Conservation (phyloP, 2,797 vertebrate species). For the Eulemur albifrons region DNA sequence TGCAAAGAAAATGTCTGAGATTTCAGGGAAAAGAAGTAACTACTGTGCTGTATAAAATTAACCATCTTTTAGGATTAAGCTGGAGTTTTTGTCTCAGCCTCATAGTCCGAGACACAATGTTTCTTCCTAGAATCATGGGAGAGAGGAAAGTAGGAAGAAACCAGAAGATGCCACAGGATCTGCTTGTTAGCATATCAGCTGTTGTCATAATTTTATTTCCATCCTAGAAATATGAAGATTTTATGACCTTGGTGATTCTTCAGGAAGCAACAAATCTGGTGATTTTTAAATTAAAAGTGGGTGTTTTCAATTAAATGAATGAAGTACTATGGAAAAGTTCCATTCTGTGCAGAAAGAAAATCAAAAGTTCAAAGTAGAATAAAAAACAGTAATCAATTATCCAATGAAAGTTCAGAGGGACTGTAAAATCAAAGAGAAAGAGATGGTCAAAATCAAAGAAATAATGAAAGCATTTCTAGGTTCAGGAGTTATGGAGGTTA, state of each 20-base stretch:
- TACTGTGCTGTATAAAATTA: neutral
- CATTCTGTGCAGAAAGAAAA: neutral
- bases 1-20: neutral
- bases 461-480: neutral
- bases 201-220: neutral
- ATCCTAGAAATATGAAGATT: neutral
- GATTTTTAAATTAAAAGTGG: neutral
- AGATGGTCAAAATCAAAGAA: neutral
- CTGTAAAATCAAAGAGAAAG: neutral
- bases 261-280: neutral
- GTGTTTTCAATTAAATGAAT: neutral
- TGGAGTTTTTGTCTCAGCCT: neutral
- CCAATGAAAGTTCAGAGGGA: neutral
- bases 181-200: neutral
- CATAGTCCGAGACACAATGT: neutral
- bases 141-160: neutral
- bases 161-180: neutral
- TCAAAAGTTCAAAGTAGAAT: neutral
- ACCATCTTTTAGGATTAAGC: neutral
- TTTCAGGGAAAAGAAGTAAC: neutral
- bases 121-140: neutral
- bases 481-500: neutral
- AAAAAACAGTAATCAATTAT: neutral
- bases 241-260: neutral
- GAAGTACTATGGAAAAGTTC: neutral